These are phyloP conservation scores for Pseudococcus viburni DNA, from an alignment of 2,888 invertebrate species.

Conservation along the genomic window DNA sequence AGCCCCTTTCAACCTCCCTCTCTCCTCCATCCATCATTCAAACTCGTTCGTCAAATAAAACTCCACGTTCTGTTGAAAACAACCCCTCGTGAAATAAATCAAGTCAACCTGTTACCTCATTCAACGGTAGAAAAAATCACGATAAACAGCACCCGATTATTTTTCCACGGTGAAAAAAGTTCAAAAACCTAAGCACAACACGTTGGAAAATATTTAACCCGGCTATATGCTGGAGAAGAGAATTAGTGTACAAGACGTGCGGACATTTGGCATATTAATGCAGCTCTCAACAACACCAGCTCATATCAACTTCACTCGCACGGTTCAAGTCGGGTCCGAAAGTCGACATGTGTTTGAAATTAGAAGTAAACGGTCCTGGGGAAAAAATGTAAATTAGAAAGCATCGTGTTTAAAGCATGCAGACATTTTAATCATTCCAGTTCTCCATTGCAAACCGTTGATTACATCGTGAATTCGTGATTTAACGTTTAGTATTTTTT, in stretches of 20 bases:
- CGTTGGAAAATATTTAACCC: background rate
- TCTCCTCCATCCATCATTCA: too few relatives aligned
- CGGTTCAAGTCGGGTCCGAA: background rate
- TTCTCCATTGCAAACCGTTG: background rate
- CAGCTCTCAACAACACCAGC: background rate
- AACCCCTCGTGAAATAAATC: background rate
- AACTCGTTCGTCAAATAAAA: too few relatives aligned
- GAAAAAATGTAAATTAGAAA: background rate
- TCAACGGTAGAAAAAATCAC: background rate
- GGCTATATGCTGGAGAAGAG: background rate
- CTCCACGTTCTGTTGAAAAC: too few relatives aligned
- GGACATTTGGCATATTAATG: background rate
- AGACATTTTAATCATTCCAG: background rate
- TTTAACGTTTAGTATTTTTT: background rate
- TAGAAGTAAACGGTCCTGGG: background rate
- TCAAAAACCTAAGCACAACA: background rate
- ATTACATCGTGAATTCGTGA: background rate
- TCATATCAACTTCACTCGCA: background rate
- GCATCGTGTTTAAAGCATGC: background rate
- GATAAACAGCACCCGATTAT: background rate
- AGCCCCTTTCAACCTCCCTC: too few relatives aligned
- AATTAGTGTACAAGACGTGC: background rate
- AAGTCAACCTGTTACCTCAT: background rate
- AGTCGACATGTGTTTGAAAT: background rate
- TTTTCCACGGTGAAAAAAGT: background rate